Conservation (phyloP, 2,888 invertebrate species). For the Anthrax anthrax region DNA sequence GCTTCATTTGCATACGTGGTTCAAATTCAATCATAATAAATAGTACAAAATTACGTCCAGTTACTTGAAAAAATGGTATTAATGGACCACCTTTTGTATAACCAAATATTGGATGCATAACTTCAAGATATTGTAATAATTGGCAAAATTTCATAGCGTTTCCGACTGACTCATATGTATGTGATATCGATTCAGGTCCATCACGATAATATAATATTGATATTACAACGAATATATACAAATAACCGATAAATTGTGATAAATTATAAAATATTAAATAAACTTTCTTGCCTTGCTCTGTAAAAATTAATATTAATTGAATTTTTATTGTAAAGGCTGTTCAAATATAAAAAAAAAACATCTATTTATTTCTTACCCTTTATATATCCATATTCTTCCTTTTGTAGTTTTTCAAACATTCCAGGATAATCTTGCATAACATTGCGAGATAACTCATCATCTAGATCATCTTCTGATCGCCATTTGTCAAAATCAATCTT, state of each 20-base stretch:
- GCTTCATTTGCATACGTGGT: constrained; percentile 71
- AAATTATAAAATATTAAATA: constrained; percentile 81
- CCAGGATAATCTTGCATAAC: constrained; percentile 65
- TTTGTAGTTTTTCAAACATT: constrained; percentile 55
- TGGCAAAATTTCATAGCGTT: constrained; percentile 68
- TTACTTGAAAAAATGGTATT: constrained; percentile 62
- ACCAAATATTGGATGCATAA: constrained; percentile 78
- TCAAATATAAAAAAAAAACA: background rate
- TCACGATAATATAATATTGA: constrained; percentile 58
- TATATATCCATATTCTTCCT: constrained; percentile 62
- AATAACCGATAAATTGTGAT: constrained; percentile 75
- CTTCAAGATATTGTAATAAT: constrained; percentile 68
- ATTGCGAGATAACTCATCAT: constrained; percentile 53
- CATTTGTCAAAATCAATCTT: constrained; percentile 83
- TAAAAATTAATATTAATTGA: constrained; percentile 1
- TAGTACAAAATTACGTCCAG: constrained; percentile 62
- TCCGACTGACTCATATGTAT: constrained; percentile 60
- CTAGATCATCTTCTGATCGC: constrained; percentile 57
- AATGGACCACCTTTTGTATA: constrained; percentile 66
- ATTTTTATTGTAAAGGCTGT: background rate
- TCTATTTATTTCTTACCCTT: constrained; percentile 41
- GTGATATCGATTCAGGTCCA: constrained; percentile 53
- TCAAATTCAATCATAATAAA: constrained; percentile 75
- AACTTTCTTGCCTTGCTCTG: constrained; percentile 66
- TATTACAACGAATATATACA: constrained; percentile 61